Evolutionary conservation across 2,797 vertebrate genomes (phyloP).

Genomic region (Clarias platycephalus): DNA sequence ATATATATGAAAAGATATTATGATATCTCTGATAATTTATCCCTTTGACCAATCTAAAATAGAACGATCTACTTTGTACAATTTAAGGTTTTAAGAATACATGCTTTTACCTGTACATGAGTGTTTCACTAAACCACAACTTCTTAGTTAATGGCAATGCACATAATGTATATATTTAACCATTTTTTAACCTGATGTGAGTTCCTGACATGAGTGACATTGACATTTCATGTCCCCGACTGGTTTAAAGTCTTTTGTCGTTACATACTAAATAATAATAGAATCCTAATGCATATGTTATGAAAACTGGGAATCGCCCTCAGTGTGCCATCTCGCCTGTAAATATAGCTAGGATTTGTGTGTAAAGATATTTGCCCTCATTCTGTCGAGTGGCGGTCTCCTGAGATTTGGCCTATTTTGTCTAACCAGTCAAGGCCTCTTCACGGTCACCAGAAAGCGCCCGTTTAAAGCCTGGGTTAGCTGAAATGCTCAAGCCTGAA

Average conservation of each 20-base stretch:
- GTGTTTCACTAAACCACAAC: not conserved
- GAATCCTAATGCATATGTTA: not conserved
- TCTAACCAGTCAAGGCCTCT: slow-evolving; percentile 58
- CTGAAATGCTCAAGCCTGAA: slow-evolving; percentile 55
- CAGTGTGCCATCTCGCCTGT: slow-evolving; percentile 1
- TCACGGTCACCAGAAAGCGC: slow-evolving; percentile 54
- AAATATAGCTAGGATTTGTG: slow-evolving; percentile 30
- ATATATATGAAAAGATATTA: not conserved
- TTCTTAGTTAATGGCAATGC: not conserved
- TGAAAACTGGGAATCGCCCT: not conserved
- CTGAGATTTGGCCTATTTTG: slow-evolving; percentile 56
- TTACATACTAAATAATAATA: not conserved
- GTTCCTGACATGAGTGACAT: not conserved
- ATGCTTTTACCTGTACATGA: not conserved
- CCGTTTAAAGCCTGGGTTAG: slow-evolving; percentile 60
- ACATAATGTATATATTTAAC: not conserved
- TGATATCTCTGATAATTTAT: not conserved
- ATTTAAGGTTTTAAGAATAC: not conserved
- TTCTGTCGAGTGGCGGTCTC: slow-evolving; percentile 40
- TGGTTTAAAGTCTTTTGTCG: not conserved
- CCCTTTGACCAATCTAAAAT: not conserved
- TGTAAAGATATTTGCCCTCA: slow-evolving; percentile 31
- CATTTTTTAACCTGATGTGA: too few species aligned
- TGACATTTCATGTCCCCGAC: not conserved
- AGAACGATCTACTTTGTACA: not conserved